A percentile compares a stretch with the other conserved stretches of the same genome.
phyloP scores from a whole-genome alignment of 2,113 vertebrate genomes.

The Sebastes fasciatus region DNA sequence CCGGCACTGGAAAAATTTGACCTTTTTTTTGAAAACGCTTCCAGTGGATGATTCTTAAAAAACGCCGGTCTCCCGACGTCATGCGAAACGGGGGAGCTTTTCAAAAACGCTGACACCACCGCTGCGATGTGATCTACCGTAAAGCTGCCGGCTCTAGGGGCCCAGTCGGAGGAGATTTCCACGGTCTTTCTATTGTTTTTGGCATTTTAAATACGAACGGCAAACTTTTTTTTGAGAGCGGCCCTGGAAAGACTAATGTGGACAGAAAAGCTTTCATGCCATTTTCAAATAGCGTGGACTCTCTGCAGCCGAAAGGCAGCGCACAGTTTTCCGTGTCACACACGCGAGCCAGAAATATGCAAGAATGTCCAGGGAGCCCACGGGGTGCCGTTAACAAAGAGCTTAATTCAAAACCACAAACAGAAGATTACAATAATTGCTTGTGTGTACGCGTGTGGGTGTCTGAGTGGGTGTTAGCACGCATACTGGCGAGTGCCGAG shows the following conservation, averaged over 20 bases:
- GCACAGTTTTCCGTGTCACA: conserved; percentile 41
- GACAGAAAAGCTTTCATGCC: conserved; percentile 44
- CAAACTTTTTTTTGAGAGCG: conserved; percentile 22
- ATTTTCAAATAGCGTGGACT: conserved; percentile 42
- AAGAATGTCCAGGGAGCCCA: conserved; percentile 68
- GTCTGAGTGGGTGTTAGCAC: conserved; percentile 44
- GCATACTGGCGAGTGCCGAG: conserved; percentile 17
- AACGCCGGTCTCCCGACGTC: conserved; percentile 6
- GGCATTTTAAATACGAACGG: conserved; percentile 49
- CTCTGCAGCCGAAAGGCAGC: conserved; percentile 51
- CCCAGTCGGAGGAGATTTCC: conserved; percentile 13
- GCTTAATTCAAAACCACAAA: conserved; percentile 70
- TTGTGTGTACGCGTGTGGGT: conserved; percentile 18
- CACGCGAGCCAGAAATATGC: conserved; percentile 65
- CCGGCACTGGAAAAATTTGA: neutral
- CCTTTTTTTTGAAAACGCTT: conserved; percentile 19
- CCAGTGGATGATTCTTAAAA: conserved; percentile 12
- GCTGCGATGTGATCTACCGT: conserved; percentile 51
- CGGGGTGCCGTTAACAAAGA: conserved; percentile 65
- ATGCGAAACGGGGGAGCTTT: conserved; percentile 13
- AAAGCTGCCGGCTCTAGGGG: conserved; percentile 16
- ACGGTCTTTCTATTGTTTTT: conserved; percentile 36
- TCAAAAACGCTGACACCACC: conserved; percentile 33
- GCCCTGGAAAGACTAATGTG: conserved; percentile 35
- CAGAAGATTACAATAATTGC: conserved; percentile 67